Conservation (phyloP, 2,888 invertebrate species). For the Nomada fucata region DNA sequence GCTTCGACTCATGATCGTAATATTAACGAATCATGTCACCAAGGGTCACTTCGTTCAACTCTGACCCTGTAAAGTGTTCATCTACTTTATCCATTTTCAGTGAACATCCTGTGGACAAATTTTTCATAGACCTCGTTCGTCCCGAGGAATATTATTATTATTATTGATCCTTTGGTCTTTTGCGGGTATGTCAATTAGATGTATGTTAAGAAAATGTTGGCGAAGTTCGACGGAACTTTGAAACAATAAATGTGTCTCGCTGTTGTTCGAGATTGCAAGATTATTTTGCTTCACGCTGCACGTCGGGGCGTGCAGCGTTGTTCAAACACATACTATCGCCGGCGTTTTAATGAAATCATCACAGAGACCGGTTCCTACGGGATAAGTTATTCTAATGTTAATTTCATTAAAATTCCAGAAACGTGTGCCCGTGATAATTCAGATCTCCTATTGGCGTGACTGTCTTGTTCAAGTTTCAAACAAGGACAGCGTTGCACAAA, state of each 20-base stretch:
- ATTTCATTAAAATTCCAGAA: constrained; percentile 32
- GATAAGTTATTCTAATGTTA: not conserved
- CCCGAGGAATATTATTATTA: constrained; percentile 10
- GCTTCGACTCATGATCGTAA: not conserved
- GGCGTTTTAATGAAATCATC: constrained; percentile 22
- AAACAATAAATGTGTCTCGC: not conserved
- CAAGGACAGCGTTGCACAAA: not conserved
- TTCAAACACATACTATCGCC: constrained; percentile 4
- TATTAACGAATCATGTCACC: not conserved
- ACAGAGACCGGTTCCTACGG: not conserved
- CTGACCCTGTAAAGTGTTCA: not conserved
- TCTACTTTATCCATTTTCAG: not conserved
- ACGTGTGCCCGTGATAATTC: not conserved
- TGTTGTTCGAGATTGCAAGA: constrained; percentile 14
- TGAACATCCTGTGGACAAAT: not conserved
- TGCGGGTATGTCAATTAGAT: not conserved
- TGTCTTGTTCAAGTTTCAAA: not conserved
- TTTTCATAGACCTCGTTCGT: constrained; percentile 10
- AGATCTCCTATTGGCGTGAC: constrained; percentile 1
- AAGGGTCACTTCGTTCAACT: constrained; percentile 5
- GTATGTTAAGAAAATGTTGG: not conserved
- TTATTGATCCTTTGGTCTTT: not conserved
- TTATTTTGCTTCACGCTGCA: not conserved
- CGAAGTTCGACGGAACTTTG: constrained; percentile 11
- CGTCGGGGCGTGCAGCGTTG: not conserved